Evolutionary conservation across 2,113 vertebrate species (phyloP).

Genomic region (Rutilus rutilus): DNA sequence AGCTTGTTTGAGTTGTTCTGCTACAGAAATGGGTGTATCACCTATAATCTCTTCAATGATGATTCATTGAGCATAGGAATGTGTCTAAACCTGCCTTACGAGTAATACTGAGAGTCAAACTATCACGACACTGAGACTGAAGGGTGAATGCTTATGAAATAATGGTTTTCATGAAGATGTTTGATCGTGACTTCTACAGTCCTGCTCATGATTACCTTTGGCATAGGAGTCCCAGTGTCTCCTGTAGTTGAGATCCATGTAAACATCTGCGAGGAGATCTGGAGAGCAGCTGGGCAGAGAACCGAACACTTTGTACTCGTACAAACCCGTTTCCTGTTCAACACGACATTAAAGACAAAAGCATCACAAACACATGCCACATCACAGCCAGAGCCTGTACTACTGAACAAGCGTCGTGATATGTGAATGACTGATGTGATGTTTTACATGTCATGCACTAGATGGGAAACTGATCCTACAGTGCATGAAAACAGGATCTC

Average conservation of each 20-base stretch:
- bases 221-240: conserved; percentile 88
- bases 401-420: background rate
- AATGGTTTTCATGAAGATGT: background rate
- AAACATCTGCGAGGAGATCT: conserved; percentile 83
- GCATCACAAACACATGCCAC: conserved; percentile 36
- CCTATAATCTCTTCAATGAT: background rate
- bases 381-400: background rate
- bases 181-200: background rate
- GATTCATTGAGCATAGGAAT: background rate
- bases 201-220: conserved; percentile 77
- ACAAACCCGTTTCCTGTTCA: conserved; percentile 83
- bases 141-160: background rate
- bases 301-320: conserved; percentile 90
- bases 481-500: background rate
- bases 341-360: background rate
- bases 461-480: background rate
- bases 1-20: background rate
- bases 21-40: background rate
- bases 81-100: background rate
- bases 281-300: conserved; percentile 75
- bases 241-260: conserved; percentile 90
- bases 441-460: background rate
- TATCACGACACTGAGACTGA: background rate
- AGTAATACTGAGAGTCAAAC: background rate
- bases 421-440: background rate